Evolutionary conservation across 2,113 vertebrate genomes (phyloP), one percentile per base, ranked within the genome.

Genomic region (Salvator merianae): DNA sequence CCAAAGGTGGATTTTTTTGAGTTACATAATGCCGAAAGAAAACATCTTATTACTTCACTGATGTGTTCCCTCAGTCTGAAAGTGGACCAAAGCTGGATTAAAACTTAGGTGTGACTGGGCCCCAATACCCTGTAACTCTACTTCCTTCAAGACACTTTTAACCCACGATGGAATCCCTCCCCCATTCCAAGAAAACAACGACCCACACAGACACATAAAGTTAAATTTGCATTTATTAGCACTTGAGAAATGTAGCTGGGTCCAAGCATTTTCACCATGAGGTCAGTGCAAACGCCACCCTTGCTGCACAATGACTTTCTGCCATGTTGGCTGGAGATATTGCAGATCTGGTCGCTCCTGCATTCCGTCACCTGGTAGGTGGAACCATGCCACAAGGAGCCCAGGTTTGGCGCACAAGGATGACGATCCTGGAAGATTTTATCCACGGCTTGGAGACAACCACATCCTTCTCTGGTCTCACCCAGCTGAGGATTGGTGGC

Each of bases 161-260:
- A 10, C 1, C 18, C 16, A 3, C 22, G 16, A 43, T 70, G 32
- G 13, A 14, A 36, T 55, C 18, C 18, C 5, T 16, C 14, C 55
- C 14, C 16, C 55, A 20, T 59, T 2, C 20, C 28, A 26, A 68
- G 22, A 9, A 6, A 62, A 40, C 32, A 6, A 40, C 10, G 28
- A n/a, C 13, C 8, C 16, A 80, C 30, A 76, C 13, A 69, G 53
- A 36, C 3, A 6, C 36, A 32, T 24, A 62, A 85, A 47, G 32
- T 62, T 62, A 12, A 84, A 34, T 73, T 47, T 24, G 30, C 30
- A 47, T 84, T 84, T 83, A 83, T 73, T 85, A n/a, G 38, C 53
- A 65, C 38, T 72, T 50, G 65, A 30, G 16, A 85, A 65, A 65
- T 12, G 4, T 53, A n/a, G 12, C 65, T 79, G 69, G 68, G 72